A percentile compares a stretch with the other conserved stretches of the same genome.
Conservation (phyloP, 1,140 invertebrate genomes). For the Drosophila hydei region DNA sequence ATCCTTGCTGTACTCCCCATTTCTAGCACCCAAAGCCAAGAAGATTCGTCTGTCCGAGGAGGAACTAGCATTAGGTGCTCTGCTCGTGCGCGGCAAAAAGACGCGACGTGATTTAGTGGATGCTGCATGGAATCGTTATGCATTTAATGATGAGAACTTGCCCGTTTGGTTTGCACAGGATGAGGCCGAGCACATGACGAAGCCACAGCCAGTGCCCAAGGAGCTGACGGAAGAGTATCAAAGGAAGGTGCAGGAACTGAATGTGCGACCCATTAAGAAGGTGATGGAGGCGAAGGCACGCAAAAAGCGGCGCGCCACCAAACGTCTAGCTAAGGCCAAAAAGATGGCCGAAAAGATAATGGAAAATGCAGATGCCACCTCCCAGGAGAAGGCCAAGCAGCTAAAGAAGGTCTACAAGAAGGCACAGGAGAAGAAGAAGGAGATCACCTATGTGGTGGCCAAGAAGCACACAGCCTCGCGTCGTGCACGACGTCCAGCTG, state of each 20-base stretch:
- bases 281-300: conserved; percentile 98
- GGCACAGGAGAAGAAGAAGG: conserved; percentile 93
- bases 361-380: conserved; percentile 94
- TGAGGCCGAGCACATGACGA: conserved; percentile 95
- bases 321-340: conserved; percentile 95
- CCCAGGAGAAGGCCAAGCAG: conserved; percentile 96
- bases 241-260: conserved; percentile 92
- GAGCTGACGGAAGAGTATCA: conserved; percentile 90
- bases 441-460: conserved; percentile 97
- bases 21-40: conserved; percentile 84
- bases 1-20: background rate
- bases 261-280: conserved; percentile 98
- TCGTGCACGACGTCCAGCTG: conserved; percentile 90
- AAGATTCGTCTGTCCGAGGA: conserved; percentile 92
- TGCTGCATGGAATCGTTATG: conserved; percentile 95
- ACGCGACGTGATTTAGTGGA: conserved; percentile 93
- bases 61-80: conserved; percentile 93
- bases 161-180: conserved; percentile 99
- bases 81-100: conserved; percentile 94
- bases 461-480: conserved; percentile 94
- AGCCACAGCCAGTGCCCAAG: conserved; percentile 91
- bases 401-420: conserved; percentile 97
- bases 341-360: conserved; percentile 97
- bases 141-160: conserved; percentile 94
- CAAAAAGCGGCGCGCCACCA: conserved; percentile 95